Base-by-base conservation (phyloP, 2,888 invertebrate species). In the Brenthis ino region DNA sequence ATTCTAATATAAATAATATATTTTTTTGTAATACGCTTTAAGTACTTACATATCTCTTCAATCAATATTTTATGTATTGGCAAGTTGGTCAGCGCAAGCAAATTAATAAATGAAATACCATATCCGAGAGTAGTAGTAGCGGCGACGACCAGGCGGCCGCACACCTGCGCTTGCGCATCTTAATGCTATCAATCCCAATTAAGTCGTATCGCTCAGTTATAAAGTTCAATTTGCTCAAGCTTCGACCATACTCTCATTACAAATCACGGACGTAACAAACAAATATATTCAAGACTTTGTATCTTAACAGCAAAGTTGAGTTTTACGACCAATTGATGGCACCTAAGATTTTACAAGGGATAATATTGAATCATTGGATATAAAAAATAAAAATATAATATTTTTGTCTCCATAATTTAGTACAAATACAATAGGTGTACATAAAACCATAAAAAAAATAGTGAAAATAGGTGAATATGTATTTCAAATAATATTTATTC, bases 31-130 rank as follows among this genome's bases (percentile, higher is more conserved):
- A 65, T 68, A 55, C 72, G 56, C 67, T 68, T 11, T 11, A 6
- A 6, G 6, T 64, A 28, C 47, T 70, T 76, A n/a, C n/a, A n/a
- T n/a, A 77, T 74, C 70, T 61, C 54, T 68, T 65, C 55, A 70
- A 74, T 70, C 73, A 71, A 72, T 75, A 79, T 79, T 79, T 80
- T 84, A 83, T 79, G 78, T 82, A 84, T 82, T 82, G 79, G 76
- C 77, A 81, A 82, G 83, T 82, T 83, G 85, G 86, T 88, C 87
- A 88, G 84, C 82, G 82, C 85, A 86, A 88, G 89, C 87, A 91
- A 91, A 91, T 91, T 91, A 91, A 91, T 91, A 92, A 89, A 91
- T 81, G 89, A 89, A 88, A 90, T 89, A 87, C 88, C 87, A 88
- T 90, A 89, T 86, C 85, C 83, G 85, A 88, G 87, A 86, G 87